Conservation (phyloP, 2,113 vertebrate species). For the Pampusana beccarii region DNA sequence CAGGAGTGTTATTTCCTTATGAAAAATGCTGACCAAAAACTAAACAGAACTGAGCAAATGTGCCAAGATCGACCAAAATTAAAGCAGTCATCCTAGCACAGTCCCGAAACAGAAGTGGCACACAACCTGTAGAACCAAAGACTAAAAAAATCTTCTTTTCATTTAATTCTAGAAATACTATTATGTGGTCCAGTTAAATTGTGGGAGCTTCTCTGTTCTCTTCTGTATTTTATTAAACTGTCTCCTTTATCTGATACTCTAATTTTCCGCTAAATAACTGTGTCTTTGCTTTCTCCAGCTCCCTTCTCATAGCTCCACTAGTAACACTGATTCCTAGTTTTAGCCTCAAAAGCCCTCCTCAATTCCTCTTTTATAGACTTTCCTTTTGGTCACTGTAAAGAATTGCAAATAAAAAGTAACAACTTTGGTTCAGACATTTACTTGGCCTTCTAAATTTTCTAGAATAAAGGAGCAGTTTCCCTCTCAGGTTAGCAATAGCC, state of each 20-base stretch:
- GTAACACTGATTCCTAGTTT: conserved; percentile 78
- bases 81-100: conserved; percentile 61
- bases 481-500: conserved; percentile 78
- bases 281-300: conserved; percentile 63
- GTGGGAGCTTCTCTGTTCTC: conserved; percentile 78
- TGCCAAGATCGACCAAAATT: conserved; percentile 76
- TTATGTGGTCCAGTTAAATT: conserved; percentile 79
- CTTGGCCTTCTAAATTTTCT: conserved; percentile 77
- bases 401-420: conserved; percentile 78
- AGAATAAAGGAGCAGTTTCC: conserved; percentile 78
- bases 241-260: conserved; percentile 57
- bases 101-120: conserved; percentile 81
- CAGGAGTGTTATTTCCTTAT: conserved; percentile 87
- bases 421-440: conserved; percentile 88
- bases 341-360: conserved; percentile 56
- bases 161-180: conserved; percentile 71
- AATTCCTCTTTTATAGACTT: conserved; percentile 67
- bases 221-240: conserved; percentile 59
- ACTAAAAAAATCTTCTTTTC: neutral
- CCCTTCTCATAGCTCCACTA: conserved; percentile 65
- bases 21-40: conserved; percentile 84
- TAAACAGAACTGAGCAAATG: conserved; percentile 79
- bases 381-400: conserved; percentile 87
- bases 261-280: conserved; percentile 24
- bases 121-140: conserved; percentile 77